Evolutionary conservation across 1,140 invertebrate species (phyloP).

Genomic region (Drosophila kanapiae): DNA sequence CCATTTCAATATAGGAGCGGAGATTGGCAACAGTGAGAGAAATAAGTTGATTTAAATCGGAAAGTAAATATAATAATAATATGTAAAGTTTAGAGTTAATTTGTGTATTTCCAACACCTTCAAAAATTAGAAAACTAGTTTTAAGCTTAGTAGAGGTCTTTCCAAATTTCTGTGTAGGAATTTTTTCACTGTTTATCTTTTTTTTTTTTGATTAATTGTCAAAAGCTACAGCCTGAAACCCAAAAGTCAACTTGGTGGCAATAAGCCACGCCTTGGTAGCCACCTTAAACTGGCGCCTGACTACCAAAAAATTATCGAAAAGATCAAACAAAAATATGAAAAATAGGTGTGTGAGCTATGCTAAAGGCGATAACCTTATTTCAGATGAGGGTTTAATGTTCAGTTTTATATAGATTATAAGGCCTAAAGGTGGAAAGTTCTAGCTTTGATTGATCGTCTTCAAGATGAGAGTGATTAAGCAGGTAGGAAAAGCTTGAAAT

Average conservation of each 20-base stretch:
- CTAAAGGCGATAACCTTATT: conserved; percentile 13
- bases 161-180: rapidly evolving
- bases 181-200: background rate
- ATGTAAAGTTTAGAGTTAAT: too few species aligned
- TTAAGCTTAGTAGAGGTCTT: background rate
- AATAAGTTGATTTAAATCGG: background rate
- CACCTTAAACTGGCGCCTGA: conserved; percentile 30
- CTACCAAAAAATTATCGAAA: background rate
- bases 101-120: background rate
- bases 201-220: conserved; percentile 4
- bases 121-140: background rate
- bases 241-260: conserved; percentile 15
- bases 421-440: conserved; percentile 45
- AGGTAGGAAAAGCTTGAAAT: background rate
- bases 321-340: conserved; percentile 16
- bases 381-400: conserved; percentile 3
- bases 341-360: conserved; percentile 14
- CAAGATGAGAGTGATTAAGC: background rate
- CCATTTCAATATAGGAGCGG: background rate
- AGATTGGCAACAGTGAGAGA: background rate
- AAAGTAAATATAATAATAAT: too few species aligned
- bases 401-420: conserved; percentile 1
- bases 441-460: conserved; percentile 32
- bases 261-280: conserved; percentile 12
- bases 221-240: too few species aligned